These are phyloP conservation scores for Drosophila cracens DNA, from an alignment of 2,888 invertebrate species.

Conservation along the genomic window DNA sequence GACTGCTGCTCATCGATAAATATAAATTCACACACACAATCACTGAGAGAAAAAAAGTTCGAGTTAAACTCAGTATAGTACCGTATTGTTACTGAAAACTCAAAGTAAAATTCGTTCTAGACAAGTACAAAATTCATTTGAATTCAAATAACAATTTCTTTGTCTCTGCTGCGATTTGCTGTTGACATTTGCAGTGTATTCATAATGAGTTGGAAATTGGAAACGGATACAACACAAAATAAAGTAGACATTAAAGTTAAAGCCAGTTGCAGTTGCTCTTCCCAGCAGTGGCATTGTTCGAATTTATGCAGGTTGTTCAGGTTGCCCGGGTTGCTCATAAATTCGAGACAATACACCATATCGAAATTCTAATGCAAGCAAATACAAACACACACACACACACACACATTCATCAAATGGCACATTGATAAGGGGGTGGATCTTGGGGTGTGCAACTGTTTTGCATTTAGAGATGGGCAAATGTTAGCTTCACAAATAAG, in stretches of 20 bases:
- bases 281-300: conserved; percentile 33
- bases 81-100: not conserved
- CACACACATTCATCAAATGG: conserved; percentile 4
- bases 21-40: conserved; percentile 12
- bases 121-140: not conserved
- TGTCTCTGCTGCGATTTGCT: not conserved
- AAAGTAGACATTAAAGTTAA: not conserved
- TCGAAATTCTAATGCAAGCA: conserved; percentile 7
- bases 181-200: not conserved
- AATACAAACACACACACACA: not conserved
- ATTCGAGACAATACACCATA: conserved; percentile 30
- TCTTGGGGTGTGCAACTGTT: conserved; percentile 1
- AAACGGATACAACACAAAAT: conserved; percentile 23
- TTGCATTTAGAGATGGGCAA: conserved; percentile 25
- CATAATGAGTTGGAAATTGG: conserved; percentile 56
- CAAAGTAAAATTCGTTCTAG: not conserved
- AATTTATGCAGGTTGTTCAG: conserved; percentile 12
- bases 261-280: conserved; percentile 19
- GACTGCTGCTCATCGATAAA: conserved; percentile 34
- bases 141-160: not conserved
- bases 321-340: conserved; percentile 29
- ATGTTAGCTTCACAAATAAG: not conserved
- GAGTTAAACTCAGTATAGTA: not conserved
- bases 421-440: conserved; percentile 22
- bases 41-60: conserved; percentile 7